Conservation (phyloP, 1,140 invertebrate genomes). For the Zaprionus gabonicus region DNA sequence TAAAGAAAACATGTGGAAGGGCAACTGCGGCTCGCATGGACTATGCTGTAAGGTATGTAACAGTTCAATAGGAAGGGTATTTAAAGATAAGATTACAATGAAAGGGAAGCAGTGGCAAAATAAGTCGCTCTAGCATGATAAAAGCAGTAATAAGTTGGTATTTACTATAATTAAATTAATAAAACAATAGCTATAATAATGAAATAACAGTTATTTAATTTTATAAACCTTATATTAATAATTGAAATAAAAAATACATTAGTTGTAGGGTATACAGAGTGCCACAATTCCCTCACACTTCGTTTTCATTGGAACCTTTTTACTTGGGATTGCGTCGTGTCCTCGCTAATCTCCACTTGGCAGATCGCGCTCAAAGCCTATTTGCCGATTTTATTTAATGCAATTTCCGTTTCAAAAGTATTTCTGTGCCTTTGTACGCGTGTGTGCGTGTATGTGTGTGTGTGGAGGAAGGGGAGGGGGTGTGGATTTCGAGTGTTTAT, state of each 20-base stretch:
- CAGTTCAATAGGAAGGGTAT: not conserved
- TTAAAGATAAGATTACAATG: not conserved
- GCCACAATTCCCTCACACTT: slow-evolving; percentile 5
- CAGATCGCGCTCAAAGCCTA: slow-evolving; percentile 53
- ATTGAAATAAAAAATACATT: not conserved
- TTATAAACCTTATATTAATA: not conserved
- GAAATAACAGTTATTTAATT: not conserved
- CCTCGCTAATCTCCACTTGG: slow-evolving; percentile 66
- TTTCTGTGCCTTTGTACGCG: not conserved
- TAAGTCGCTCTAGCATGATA: not conserved
- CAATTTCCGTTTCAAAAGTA: slow-evolving; percentile 53
- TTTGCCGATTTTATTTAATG: slow-evolving; percentile 77
- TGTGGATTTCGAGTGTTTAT: slow-evolving; percentile 36
- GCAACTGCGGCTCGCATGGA: slow-evolving; percentile 6
- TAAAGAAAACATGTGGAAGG: slow-evolving; percentile 17
- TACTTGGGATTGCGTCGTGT: slow-evolving; percentile 60
- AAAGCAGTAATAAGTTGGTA: too few relatives aligned
- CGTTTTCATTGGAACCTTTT: slow-evolving; percentile 37
- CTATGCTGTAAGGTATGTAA: slow-evolving; percentile 10
- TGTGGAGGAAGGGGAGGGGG: not conserved
- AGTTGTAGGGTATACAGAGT: slow-evolving; percentile 4
- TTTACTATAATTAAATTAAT: not conserved
- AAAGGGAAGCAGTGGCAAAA: not conserved
- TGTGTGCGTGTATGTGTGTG: not conserved
- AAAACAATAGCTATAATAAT: not conserved